Percentiles rank a stretch among this genome's conserved stretches.
Conservation (phyloP, 2,113 vertebrate species). For the Equus quagga region DNA sequence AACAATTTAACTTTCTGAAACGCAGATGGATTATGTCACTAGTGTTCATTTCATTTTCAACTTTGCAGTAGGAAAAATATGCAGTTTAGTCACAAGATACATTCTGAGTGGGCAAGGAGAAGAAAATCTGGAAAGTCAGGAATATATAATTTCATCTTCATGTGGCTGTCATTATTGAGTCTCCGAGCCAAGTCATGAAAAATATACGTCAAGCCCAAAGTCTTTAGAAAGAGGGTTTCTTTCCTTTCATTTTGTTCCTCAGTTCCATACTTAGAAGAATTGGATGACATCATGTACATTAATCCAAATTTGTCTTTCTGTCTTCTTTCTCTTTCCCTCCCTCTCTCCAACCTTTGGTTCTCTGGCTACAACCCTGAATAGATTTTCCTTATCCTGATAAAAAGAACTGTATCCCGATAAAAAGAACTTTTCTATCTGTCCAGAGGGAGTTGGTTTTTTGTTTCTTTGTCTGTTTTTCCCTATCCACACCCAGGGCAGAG, state of each 20-base stretch:
- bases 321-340: background rate
- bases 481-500: background rate
- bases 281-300: background rate
- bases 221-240: background rate
- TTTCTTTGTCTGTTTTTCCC: background rate
- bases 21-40: background rate
- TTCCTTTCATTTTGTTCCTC: background rate
- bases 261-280: background rate
- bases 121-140: background rate
- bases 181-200: background rate
- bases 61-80: background rate
- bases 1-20: conserved; percentile 11
- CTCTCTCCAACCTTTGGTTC: background rate
- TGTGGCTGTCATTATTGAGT: background rate
- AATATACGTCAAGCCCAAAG: background rate
- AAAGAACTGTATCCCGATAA: background rate
- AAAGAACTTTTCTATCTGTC: background rate
- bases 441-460: background rate
- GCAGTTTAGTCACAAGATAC: background rate
- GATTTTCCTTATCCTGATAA: background rate
- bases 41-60: background rate
- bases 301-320: background rate
- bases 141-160: background rate
- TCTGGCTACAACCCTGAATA: background rate
- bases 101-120: background rate